Base-by-base conservation (phyloP, 2,797 vertebrate species). In the Phyllotis vaccarum region DNA sequence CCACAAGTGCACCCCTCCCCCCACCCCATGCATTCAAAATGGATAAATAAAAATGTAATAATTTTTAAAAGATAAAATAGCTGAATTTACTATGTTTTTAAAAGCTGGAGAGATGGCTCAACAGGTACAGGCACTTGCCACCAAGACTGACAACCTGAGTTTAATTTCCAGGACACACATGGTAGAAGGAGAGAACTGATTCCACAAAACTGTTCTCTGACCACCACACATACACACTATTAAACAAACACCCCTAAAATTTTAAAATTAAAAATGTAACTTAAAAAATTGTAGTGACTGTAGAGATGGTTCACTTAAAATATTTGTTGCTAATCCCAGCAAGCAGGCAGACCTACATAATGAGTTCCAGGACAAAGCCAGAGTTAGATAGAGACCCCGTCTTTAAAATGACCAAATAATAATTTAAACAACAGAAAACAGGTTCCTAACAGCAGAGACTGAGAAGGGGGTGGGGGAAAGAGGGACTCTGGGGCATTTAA, bases 361-460 rank as follows among this genome's bases (percentile, higher is more conserved):
- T 54, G 31, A 54, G 34, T n/a, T 80, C 34, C n/a, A 54, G 34
- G 52, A 24, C 52, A 56, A n/a, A 37, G 52, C 11, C 52, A 80
- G 78, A 56, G 34, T 54, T 80, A 56, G 52, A 80, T 21, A 78
- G 52, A 80, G 21, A 80, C 34, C 52, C 34, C 56, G 19, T 80
- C 49, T 79, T 54, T 80, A 37, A 56, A 79, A 79, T 37, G 56
- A 34, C 78, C 52, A 56, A 79, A 37, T 37, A 78, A 80, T 43
- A 56, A 80, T 46, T 34, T 66, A 66, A 96, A 93, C 16, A 31
- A 95, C 11, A n/a, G 7, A 83, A 79, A n/a, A 16, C 7, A 56
- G n/a, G 52, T 24, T 95, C 43, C 52, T 91, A 29, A 40, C 34
- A 94, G 10, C 56, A 90, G 66, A 95, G 90, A 83, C 14, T 92